A percentile compares a stretch with the other conserved stretches of the same genome.
Evolutionary conservation across 1,140 invertebrate genomes (phyloP).

Genomic region (Coptotermes formosanus): DNA sequence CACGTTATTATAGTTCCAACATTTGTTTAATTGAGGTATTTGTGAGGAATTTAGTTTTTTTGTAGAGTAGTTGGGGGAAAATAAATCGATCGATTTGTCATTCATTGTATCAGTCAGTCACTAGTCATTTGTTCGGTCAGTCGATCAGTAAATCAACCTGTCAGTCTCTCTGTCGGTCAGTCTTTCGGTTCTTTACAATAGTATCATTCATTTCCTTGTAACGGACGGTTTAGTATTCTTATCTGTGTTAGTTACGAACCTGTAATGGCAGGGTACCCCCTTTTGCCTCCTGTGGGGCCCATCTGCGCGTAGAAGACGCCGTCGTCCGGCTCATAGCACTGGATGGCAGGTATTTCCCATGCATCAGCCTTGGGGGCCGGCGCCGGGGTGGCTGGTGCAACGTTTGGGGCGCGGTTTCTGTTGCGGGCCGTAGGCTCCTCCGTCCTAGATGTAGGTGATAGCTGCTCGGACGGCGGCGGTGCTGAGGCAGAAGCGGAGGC

Average conservation of each 20-base stretch:
- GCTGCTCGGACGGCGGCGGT: background rate
- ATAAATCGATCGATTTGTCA: too few species aligned
- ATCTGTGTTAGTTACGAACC: conserved; percentile 50
- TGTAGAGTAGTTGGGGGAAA: too few species aligned
- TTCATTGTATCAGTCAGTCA: too few species aligned
- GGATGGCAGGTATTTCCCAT: conserved; percentile 84
- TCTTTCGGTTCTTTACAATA: too few species aligned
- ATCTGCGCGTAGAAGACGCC: conserved; percentile 88
- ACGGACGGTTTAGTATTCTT: background rate
- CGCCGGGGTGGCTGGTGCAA: conserved; percentile 61
- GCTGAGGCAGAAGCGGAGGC: conserved; percentile 34
- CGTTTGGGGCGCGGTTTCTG: conserved; percentile 65
- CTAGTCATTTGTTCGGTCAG: too few species aligned
- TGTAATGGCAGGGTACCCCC: conserved; percentile 83
- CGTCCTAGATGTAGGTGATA: background rate
- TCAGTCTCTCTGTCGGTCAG: too few species aligned
- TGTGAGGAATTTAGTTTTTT: too few species aligned
- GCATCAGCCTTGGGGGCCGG: conserved; percentile 58
- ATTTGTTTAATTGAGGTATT: too few species aligned
- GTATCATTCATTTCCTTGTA: too few species aligned
- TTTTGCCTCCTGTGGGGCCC: conserved; percentile 84
- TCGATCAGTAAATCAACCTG: too few species aligned
- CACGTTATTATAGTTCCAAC: too few species aligned
- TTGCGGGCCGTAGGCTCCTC: background rate
- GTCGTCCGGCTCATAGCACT: conserved; percentile 85